Conservation (phyloP, 1,140 invertebrate genomes). For the Gryon sp. region DNA sequence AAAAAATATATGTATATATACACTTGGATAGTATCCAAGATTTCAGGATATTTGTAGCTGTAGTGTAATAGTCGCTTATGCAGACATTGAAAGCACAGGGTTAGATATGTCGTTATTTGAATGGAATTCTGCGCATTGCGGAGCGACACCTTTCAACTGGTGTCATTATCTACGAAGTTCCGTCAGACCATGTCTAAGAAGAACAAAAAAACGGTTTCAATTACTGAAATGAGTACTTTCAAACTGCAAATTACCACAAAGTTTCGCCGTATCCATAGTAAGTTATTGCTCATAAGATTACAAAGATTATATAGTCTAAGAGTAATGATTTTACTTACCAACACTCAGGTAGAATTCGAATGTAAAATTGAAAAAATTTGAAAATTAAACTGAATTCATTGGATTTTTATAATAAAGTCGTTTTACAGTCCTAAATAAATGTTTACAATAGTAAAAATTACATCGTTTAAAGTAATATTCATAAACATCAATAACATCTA, state of each 20-base stretch:
- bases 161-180: constrained; percentile 13
- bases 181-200: background rate
- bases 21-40: constrained; percentile 28
- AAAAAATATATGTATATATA: too few relatives aligned
- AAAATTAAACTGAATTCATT: too few relatives aligned
- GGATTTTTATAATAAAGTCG: too few relatives aligned
- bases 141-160: constrained; percentile 18
- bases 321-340: too few relatives aligned
- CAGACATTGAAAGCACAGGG: constrained; percentile 9
- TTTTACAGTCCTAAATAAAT: too few relatives aligned
- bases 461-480: too few relatives aligned
- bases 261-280: constrained; percentile 30
- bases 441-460: too few relatives aligned
- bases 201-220: constrained; percentile 30
- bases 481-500: too few relatives aligned
- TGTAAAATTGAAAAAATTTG: too few relatives aligned
- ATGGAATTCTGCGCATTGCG: constrained; percentile 38
- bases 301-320: too few relatives aligned
- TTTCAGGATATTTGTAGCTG: constrained; percentile 30
- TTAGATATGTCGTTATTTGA: constrained; percentile 30
- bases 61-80: constrained; percentile 16
- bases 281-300: constrained; percentile 45
- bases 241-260: constrained; percentile 60
- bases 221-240: constrained; percentile 47
- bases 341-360: too few relatives aligned